These are phyloP conservation scores for Spatulosminthurus flaviceps DNA, from an alignment of 2,888 invertebrate species.

Conservation along the genomic window DNA sequence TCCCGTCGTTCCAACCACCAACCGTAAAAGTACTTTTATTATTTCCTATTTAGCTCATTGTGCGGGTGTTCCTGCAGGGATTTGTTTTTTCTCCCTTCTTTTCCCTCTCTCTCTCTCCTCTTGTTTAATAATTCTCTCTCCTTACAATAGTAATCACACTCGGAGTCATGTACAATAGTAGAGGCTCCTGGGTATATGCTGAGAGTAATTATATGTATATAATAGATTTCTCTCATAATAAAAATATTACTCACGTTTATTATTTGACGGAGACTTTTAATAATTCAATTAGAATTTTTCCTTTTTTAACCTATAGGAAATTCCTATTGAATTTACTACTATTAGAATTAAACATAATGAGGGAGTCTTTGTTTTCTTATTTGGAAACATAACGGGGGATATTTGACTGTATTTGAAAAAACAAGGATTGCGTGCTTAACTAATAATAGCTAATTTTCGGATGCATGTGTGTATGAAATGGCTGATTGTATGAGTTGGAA, in stretches of 20 bases:
- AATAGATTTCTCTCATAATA: no score
- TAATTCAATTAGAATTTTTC: neutral
- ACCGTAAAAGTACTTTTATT: conserved; percentile 18
- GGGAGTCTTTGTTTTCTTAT: no score
- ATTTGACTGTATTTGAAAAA: no score
- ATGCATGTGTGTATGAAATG: neutral
- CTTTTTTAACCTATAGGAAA: neutral
- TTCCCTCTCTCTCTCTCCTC: neutral
- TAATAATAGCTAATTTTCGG: conserved; percentile 1
- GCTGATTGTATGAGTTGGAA: no score
- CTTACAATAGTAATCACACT: neutral
- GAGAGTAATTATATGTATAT: no score
- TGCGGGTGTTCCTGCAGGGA: conserved; percentile 18
- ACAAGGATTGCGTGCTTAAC: neutral
- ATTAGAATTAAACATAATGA: no score
- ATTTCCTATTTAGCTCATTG: conserved; percentile 10
- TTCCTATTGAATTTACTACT: no score
- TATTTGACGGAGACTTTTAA: neutral
- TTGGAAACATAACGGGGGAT: neutral
- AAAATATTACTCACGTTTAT: no score
- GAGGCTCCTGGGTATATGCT: no score
- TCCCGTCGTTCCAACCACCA: conserved; percentile 1
- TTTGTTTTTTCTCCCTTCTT: neutral
- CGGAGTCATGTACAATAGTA: no score
- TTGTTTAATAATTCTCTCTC: no score